These are phyloP conservation scores for Cremastinae sp. DNA, from an alignment of 2,888 invertebrate species.

Conservation along the genomic window DNA sequence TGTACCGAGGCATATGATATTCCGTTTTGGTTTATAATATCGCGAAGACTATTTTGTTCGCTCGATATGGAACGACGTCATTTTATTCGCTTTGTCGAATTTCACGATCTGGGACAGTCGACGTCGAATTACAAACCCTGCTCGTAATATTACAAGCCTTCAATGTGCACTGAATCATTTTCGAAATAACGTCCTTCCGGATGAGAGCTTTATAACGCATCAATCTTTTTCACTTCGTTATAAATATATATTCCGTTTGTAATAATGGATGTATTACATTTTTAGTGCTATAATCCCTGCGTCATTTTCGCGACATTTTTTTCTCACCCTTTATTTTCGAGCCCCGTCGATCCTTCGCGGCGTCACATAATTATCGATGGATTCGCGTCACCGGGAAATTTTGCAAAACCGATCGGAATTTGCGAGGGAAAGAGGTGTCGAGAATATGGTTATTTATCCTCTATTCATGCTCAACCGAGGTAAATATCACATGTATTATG, in stretches of 20 bases:
- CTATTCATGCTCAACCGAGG: conserved; percentile 33
- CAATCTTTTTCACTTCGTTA: not conserved
- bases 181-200: conserved; percentile 40
- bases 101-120: conserved; percentile 36
- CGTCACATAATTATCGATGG: conserved; percentile 47
- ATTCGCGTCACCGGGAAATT: conserved; percentile 40
- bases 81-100: conserved; percentile 26
- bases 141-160: conserved; percentile 13
- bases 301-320: not conserved
- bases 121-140: not conserved
- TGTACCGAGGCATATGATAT: too few species aligned
- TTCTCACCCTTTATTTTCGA: conserved; percentile 11
- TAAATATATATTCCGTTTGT: conserved; percentile 23
- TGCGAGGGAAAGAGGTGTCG: conserved; percentile 4
- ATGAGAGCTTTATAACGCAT: not conserved
- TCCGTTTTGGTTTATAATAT: too few species aligned
- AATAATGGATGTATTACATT: conserved; percentile 54
- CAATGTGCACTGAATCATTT: conserved; percentile 42
- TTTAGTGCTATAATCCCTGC: conserved; percentile 52
- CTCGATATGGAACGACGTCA: too few species aligned
- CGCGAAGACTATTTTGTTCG: too few species aligned
- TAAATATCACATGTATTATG: conserved; percentile 44
- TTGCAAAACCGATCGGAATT: conserved; percentile 52
- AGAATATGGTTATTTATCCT: conserved; percentile 43
- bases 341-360: not conserved